A percentile compares a stretch with the other conserved stretches of the same genome.
Evolutionary conservation across 2,888 invertebrate genomes (phyloP).

Genomic region (Thereva nobilitata): DNA sequence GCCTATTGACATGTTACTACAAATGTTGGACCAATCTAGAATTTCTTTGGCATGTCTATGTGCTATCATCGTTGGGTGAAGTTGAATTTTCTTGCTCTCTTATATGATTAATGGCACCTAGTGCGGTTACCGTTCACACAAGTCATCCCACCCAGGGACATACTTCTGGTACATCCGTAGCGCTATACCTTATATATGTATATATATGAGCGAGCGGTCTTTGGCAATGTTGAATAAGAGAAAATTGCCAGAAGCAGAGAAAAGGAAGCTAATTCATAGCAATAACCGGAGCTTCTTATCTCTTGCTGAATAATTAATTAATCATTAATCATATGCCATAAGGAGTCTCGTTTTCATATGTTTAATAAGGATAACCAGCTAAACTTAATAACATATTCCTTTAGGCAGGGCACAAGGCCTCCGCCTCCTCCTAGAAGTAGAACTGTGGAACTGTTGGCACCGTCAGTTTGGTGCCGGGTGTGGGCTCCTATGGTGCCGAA

Average conservation of each 20-base stretch:
- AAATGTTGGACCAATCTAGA: no score
- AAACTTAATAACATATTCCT: slow-evolving; percentile 25
- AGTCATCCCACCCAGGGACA: no score
- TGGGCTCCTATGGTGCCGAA: neutral
- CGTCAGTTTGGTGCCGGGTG: neutral
- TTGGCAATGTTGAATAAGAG: neutral
- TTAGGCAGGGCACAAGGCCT: neutral
- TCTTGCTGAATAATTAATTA: slow-evolving; percentile 29
- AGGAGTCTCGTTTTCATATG: slow-evolving; percentile 18
- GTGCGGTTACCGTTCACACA: no score
- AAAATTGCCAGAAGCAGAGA: slow-evolving; percentile 10
- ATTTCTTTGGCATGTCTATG: no score
- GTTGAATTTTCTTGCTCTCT: no score
- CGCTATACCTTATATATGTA: no score
- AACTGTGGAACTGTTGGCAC: neutral
- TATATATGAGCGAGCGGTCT: no score
- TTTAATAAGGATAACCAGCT: slow-evolving; percentile 28
- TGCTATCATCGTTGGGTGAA: no score
- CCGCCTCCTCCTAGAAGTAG: no score
- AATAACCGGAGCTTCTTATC: slow-evolving; percentile 19
- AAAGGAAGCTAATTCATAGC: slow-evolving; percentile 20
- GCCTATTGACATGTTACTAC: no score
- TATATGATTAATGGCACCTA: no score
- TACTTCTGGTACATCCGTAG: no score
- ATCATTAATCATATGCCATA: slow-evolving; percentile 26